Evolutionary conservation across 1,140 invertebrate species (phyloP).

Genomic region (Nilaparvata lugens): DNA sequence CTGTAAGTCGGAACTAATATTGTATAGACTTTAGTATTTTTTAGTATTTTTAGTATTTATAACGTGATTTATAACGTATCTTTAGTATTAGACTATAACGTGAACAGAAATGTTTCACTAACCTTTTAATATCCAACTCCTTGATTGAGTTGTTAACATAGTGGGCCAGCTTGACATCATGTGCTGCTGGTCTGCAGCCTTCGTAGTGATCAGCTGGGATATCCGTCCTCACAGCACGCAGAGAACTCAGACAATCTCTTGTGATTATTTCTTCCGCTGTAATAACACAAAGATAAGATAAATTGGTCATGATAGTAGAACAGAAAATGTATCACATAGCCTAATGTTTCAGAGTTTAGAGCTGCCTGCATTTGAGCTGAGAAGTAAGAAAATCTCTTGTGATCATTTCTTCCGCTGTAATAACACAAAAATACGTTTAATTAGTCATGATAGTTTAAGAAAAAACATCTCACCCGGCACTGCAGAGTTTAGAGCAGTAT

Average conservation of each 20-base stretch:
- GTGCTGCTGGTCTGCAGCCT: slow-evolving; percentile 71
- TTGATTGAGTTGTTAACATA: slow-evolving; percentile 82
- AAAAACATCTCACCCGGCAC: slow-evolving; percentile 2
- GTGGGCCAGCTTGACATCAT: slow-evolving; percentile 67
- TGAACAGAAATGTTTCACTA: slow-evolving; percentile 9
- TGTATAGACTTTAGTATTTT: no score
- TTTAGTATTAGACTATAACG: not conserved
- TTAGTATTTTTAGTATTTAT: not conserved
- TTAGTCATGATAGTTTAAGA: no score
- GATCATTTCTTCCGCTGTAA: slow-evolving; percentile 65
- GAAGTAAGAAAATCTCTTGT: slow-evolving; percentile 79
- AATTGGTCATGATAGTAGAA: no score
- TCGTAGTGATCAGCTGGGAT: slow-evolving; percentile 89
- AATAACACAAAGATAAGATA: slow-evolving; percentile 30
- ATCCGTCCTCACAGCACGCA: slow-evolving; percentile 66
- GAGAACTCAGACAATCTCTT: slow-evolving; percentile 72
- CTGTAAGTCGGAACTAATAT: no score
- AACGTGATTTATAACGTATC: not conserved
- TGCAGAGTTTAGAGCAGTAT: not conserved
- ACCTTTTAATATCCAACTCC: slow-evolving; percentile 76
- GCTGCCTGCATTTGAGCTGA: slow-evolving; percentile 35
- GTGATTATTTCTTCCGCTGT: slow-evolving; percentile 70
- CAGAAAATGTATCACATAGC: not conserved
- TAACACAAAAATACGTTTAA: slow-evolving; percentile 11
- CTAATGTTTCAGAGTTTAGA: slow-evolving; percentile 5